A percentile compares a stretch with the other conserved stretches of the same genome.
Evolutionary conservation across 1,140 invertebrate species (phyloP).

Genomic region (Atta texana): DNA sequence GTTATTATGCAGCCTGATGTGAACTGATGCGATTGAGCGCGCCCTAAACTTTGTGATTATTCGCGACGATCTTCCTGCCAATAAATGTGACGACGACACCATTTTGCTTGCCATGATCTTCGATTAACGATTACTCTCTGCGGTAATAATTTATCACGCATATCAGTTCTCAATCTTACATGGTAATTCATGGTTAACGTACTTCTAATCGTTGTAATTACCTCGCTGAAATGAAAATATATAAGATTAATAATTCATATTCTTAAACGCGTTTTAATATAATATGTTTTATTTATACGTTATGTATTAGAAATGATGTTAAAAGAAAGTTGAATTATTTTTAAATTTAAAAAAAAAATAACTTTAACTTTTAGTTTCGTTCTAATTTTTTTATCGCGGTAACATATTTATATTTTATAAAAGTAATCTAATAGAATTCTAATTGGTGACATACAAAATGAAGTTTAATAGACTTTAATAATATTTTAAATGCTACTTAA

Average conservation of each 20-base stretch:
- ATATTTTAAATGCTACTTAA: conserved; percentile 25
- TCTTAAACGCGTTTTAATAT: not conserved
- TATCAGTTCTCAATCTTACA: conserved; percentile 30
- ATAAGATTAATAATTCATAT: conserved; percentile 36
- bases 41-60: conserved; percentile 64
- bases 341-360: not conserved
- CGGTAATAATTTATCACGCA: conserved; percentile 46
- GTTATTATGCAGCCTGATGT: conserved; percentile 69
- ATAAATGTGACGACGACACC: conserved; percentile 62
- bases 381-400: not conserved
- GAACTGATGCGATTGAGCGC: conserved; percentile 53
- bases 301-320: not conserved
- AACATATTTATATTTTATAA: no score
- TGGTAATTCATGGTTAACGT: conserved; percentile 22
- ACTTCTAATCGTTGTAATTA: conserved; percentile 45
- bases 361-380: not conserved
- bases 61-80: conserved; percentile 28
- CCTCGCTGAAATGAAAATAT: conserved; percentile 18
- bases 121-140: conserved; percentile 53
- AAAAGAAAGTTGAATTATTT: not conserved
- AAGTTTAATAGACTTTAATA: not conserved
- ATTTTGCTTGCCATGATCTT: conserved; percentile 28
- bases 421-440: not conserved
- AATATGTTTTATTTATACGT: not conserved
- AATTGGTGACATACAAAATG: not conserved